Evolutionary conservation across 2,113 vertebrate species (phyloP), one percentile per base, ranked within the genome.

Genomic region (Perccottus glenii): DNA sequence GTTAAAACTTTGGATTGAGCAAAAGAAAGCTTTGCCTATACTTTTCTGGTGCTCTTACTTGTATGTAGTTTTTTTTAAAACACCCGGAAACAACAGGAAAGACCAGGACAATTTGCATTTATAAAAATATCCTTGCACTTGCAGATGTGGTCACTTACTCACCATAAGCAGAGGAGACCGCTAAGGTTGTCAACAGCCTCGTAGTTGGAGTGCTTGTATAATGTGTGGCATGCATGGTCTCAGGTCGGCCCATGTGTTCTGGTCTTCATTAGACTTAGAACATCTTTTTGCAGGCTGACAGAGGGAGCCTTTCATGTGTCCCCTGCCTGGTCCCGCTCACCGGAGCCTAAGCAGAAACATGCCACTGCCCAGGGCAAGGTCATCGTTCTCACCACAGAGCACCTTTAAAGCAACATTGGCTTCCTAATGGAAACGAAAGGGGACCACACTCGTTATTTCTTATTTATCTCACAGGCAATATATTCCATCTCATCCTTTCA

Each of bases 301-400:
- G 82, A 76, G 64, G 76, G 82, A 79, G 70, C 78, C 89, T 92
- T 93, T 92, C 89, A 92, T 92, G 83, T 91, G 83, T 78, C 78
- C 75, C 79, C 77, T 75, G 90, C 83, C 85, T 87, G 84, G 82
- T 89, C 89, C 82, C 75, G 67, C 85, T 88, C 86, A 86, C 82
- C 80, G 75, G 86, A 91, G 86, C 75, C 75, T 93, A 92, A 92
- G 73, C 89, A 93, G 86, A 92, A 92, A 91, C 91, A 92, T 82
- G 77, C 91, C 70, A 77, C 70, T 75, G 89, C 91, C 88, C 86
- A 59, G 81, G 89, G 91, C 91, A 78, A 87, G 90, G 91, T 91
- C 90, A 91, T 70, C 87, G 78, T 76, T 84, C 85, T 84, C 83
- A 83, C 84, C 90, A 80, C 70, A 67, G 69, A 77, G 45, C 67